Percentiles rank a stretch among this genome's conserved stretches.
These are phyloP conservation scores for Esox niger DNA, from an alignment of 2,113 vertebrate species.

Conservation along the genomic window DNA sequence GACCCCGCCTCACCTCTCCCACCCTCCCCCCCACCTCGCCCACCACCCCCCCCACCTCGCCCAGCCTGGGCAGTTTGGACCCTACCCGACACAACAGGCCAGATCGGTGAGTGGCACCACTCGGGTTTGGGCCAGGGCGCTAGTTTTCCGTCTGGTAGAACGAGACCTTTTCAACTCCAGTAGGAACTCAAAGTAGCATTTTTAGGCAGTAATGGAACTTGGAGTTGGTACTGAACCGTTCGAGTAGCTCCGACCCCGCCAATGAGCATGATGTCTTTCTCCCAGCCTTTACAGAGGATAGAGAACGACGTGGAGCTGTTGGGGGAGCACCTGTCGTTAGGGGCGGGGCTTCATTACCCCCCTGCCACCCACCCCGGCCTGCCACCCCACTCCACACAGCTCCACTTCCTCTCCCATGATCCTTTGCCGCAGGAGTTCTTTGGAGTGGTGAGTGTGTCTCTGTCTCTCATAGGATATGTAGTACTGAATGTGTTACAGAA, in stretches of 20 bases:
- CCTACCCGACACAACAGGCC: conserved; percentile 92
- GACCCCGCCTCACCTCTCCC: conserved; percentile 87
- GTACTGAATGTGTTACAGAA: no score
- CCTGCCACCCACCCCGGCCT: conserved; percentile 86
- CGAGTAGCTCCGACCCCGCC: neutral
- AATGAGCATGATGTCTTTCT: neutral
- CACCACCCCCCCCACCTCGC: conserved; percentile 91
- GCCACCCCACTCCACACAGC: conserved; percentile 86
- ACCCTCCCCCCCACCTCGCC: conserved; percentile 58
- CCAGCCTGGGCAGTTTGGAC: conserved; percentile 92
- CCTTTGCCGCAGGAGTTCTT: conserved; percentile 94
- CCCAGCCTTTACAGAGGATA: conserved; percentile 94
- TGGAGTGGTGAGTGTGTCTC: conserved; percentile 84
- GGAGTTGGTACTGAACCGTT: no score
- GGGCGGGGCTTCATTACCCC: conserved; percentile 87
- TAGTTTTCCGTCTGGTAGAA: no score
- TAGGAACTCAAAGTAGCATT: no score
- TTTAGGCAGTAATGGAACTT: no score
- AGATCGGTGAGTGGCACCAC: conserved; percentile 84
- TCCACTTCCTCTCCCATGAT: conserved; percentile 94
- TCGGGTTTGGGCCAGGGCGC: no score
- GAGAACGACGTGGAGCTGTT: conserved; percentile 97
- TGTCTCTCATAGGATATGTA: no score
- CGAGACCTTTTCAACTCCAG: neutral
- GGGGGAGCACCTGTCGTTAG: conserved; percentile 92